Evolutionary conservation across 2,888 invertebrate genomes (phyloP), one percentile per base, ranked within the genome.

Genomic region (Anarsia innoxiella): DNA sequence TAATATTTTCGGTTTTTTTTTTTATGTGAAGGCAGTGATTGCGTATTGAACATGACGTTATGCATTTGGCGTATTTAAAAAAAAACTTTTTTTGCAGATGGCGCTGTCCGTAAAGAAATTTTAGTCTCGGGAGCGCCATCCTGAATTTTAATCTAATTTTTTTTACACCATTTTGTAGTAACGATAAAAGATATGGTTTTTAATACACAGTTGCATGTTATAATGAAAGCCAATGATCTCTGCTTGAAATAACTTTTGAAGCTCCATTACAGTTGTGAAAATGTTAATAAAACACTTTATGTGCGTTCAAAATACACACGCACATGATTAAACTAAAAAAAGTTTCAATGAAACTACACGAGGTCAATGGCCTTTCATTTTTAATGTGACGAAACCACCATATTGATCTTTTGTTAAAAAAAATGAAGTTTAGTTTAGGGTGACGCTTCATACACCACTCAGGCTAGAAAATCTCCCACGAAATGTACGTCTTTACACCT

Each of bases 11-110:
- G 3, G 19, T 8, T 19, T 19, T 8, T 19, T 19, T 36, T 36
- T 15, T 45, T 48, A 48, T 55, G 66, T 72, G 66, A 64, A 46
- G 73, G 77, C 79, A 80, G 83, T 83, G 83, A 74, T 83, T 82
- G 80, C 70, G 59, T 45, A 26, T 37, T 39, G 30, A 15, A 32
- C 36, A 34, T 12, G 35, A 12, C 46, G 41, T 40, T 36, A 16
- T 31, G 23, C 23, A 40, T 30, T 14, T 31, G 31, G 11, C 12
- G 12, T 32, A 45, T 39, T n/a, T n/a, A n/a, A n/a, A n/a, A n/a
- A n/a, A n/a, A n/a, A n/a, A n/a, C n/a, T 37, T 40, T 19, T 38
- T 38, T 25, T 19, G 59, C 77, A 80, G 82, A 72, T 80, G 79
- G 83, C 82, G 82, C 75, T 82, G 80, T 68, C 77, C 70, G 77